Evolutionary conservation across 2,113 vertebrate genomes (phyloP).

Genomic region (Thryonomys swinderianus): DNA sequence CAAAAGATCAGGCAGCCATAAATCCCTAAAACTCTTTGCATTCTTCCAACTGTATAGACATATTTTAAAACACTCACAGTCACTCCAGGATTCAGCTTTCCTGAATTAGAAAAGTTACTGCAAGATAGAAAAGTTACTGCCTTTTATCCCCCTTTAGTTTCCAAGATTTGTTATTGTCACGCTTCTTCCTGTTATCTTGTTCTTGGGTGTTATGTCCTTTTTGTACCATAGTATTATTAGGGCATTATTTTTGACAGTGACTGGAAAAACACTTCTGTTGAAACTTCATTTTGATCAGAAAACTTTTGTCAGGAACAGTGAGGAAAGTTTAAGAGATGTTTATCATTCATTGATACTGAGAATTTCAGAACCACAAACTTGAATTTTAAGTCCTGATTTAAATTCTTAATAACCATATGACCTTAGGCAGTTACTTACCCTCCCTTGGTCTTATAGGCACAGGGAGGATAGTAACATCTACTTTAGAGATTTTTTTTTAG

Average conservation of each 20-base stretch:
- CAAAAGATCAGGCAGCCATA: neutral
- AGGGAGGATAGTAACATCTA: neutral
- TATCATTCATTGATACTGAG: conserved; percentile 1
- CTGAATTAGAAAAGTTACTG: too few relatives aligned
- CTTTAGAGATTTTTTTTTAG: neutral
- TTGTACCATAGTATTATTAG: neutral
- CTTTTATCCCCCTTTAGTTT: neutral
- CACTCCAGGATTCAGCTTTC: neutral
- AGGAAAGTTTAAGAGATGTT: neutral
- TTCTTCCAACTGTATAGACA: neutral
- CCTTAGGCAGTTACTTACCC: neutral
- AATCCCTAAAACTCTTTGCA: neutral
- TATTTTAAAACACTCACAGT: neutral
- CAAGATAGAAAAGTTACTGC: too few relatives aligned
- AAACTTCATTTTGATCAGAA: neutral
- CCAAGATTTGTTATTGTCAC: neutral
- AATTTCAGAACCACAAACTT: conserved; percentile 19
- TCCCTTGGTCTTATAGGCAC: neutral
- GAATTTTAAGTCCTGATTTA: conserved; percentile 35
- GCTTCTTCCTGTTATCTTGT: neutral
- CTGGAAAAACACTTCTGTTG: neutral
- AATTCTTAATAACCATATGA: neutral
- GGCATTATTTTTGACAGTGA: neutral
- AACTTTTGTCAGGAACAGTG: neutral
- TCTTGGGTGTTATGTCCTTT: neutral